Conservation (phyloP, 2,888 invertebrate genomes). For the Villa cingulata region DNA sequence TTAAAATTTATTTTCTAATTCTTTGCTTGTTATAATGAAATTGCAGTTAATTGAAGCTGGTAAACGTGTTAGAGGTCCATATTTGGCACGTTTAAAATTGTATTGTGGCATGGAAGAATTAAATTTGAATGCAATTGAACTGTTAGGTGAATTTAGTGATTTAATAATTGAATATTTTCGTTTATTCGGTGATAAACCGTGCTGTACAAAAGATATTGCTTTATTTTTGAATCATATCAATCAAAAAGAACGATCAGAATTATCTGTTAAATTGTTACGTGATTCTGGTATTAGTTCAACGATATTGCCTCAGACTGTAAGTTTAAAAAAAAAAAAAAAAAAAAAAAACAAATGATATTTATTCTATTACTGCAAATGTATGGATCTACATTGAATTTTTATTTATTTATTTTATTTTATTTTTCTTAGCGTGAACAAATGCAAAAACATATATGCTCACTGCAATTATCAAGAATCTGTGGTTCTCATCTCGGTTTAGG, state of each 20-base stretch:
- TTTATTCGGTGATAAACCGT: conserved; percentile 71
- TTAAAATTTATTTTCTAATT: not conserved
- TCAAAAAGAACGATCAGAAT: conserved; percentile 41
- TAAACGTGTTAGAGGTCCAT: conserved; percentile 59
- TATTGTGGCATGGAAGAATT: conserved; percentile 46
- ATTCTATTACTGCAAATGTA: not conserved
- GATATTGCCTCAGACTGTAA: conserved; percentile 47
- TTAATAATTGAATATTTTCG: conserved; percentile 65
- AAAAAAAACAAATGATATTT: not conserved
- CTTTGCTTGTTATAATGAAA: too few species aligned
- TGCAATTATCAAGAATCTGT: conserved; percentile 60
- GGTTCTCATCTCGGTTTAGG: conserved; percentile 48
- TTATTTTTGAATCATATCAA: conserved; percentile 55
- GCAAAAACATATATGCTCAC: conserved; percentile 66
- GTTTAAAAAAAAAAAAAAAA: not conserved
- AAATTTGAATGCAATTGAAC: conserved; percentile 39
- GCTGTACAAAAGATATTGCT: conserved; percentile 71
- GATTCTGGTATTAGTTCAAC: conserved; percentile 51
- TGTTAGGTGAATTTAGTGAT: conserved; percentile 51
- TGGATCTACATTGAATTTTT: not conserved
- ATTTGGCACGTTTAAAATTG: conserved; percentile 68
- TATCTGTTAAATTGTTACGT: conserved; percentile 45
- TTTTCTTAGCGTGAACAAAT: conserved; percentile 52
- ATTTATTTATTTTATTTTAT: not conserved
- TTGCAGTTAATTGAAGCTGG: conserved; percentile 42